These are phyloP conservation scores for Megaceryle alcyon DNA, from an alignment of 2,797 vertebrate genomes.

Conservation along the genomic window DNA sequence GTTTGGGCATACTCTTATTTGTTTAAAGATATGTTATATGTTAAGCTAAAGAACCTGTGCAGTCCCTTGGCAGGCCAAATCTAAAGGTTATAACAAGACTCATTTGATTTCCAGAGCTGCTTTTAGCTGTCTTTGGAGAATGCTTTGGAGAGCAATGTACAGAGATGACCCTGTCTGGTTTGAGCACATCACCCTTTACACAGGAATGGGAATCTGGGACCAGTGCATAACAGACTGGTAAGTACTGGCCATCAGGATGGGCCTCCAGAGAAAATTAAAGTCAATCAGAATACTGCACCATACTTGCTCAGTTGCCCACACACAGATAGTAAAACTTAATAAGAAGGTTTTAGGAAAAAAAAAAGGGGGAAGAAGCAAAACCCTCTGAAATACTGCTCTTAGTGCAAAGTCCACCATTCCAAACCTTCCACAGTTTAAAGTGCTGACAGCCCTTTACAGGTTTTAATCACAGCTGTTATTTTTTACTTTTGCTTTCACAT, in stretches of 20 bases:
- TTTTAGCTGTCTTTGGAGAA: neutral
- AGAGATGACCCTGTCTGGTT: neutral
- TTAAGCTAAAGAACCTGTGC: neutral
- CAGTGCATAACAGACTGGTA: neutral
- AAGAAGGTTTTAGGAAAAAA: neutral
- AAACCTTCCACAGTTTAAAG: neutral
- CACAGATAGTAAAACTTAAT: neutral
- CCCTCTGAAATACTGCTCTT: neutral
- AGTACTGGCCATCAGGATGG: neutral
- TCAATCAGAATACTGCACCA: neutral
- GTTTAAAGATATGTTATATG: neutral
- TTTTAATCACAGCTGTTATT: neutral
- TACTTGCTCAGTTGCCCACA: neutral
- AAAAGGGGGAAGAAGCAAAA: neutral
- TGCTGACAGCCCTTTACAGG: neutral
- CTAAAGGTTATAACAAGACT: neutral
- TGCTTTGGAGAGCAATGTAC: neutral
- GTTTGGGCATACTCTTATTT: neutral
- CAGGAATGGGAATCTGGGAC: neutral
- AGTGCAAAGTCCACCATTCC: neutral
- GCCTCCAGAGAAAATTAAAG: neutral
- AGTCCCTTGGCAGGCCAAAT: neutral
- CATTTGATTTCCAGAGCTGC: neutral
- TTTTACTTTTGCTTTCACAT: slow-evolving; percentile 31
- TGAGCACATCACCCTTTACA: neutral